Evolutionary conservation across 2,888 invertebrate species (phyloP), one percentile per base, ranked within the genome.

Genomic region (Aethes cnicana): DNA sequence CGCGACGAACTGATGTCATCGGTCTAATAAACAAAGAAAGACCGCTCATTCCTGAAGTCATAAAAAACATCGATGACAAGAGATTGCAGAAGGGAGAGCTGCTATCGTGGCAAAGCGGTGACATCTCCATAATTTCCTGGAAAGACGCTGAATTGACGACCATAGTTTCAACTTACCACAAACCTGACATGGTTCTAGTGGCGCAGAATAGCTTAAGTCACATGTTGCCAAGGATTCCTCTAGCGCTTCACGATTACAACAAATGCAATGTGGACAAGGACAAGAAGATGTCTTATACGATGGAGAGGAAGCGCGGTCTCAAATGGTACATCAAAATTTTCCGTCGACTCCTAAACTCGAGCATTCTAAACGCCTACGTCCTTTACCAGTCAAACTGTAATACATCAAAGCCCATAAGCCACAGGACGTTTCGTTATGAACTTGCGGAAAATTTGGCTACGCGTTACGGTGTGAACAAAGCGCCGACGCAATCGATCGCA

Each of bases 311-410:
- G 12, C 30, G 52, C 9, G 52, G 52, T 1, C 39, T 52, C n/a
- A 52, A 52, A 46, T 52, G 52, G 52, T 52, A 52, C 46, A 52
- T 52, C 4, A 52, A 52, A 4, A 46, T 52, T 11, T 52, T 52
- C 39, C 37, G 52, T 1, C 12, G 52, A 2, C 46, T 52, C 1
- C 17, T 52, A 1, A 52, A 52, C 20, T 52, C 53, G 0, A 47
- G 47, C 9, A 53, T 53, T 2, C 41, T 47, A 2, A 53, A 53
- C 42, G 53, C 53, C 1, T 53, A 47, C 21, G 47, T 53, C 0
- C 23, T 53, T 0, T 53, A 53, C 28, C 52, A 52, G 18, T 52
- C 52, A 1, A 44, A 32, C 14, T 52, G 52, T 9, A 44, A 25
- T 7, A 37, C 43, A 8, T 30, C 50, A 0, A 52, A 52, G 12